Conservation (phyloP, 2,113 vertebrate genomes). For the Labeo catla region DNA sequence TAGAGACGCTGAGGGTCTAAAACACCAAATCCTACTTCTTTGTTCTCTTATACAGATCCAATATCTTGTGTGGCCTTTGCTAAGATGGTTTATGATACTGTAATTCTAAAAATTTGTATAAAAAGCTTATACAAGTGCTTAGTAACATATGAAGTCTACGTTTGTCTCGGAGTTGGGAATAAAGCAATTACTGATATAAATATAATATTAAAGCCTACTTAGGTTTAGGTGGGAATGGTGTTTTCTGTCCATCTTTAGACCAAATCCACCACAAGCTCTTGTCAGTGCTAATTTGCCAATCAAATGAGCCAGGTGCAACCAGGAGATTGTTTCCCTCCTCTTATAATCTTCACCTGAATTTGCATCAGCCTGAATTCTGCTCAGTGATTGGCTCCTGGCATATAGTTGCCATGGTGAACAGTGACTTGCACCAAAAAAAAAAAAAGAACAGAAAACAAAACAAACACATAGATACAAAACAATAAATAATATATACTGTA, state of each 20-base stretch:
- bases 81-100: background rate
- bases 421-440: constrained; percentile 8
- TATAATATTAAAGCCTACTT: background rate
- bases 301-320: constrained; percentile 75
- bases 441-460: constrained; percentile 41
- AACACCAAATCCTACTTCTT: constrained; percentile 18
- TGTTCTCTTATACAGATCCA: background rate
- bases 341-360: constrained; percentile 54
- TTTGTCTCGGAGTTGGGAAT: background rate
- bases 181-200: background rate
- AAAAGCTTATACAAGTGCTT: background rate
- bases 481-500: constrained; percentile 47
- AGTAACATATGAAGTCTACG: background rate
- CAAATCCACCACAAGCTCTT: background rate
- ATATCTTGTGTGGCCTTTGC: background rate
- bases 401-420: constrained; percentile 58
- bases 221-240: background rate
- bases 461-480: constrained; percentile 63
- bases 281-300: constrained; percentile 69
- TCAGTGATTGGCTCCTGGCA: constrained; percentile 63
- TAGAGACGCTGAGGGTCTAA: constrained; percentile 66
- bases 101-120: background rate
- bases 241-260: constrained; percentile 15
- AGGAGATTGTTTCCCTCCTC: constrained; percentile 47
- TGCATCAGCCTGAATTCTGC: constrained; percentile 54